These are phyloP conservation scores for Morpho helenor DNA, from an alignment of 2,888 invertebrate genomes.

Conservation along the genomic window DNA sequence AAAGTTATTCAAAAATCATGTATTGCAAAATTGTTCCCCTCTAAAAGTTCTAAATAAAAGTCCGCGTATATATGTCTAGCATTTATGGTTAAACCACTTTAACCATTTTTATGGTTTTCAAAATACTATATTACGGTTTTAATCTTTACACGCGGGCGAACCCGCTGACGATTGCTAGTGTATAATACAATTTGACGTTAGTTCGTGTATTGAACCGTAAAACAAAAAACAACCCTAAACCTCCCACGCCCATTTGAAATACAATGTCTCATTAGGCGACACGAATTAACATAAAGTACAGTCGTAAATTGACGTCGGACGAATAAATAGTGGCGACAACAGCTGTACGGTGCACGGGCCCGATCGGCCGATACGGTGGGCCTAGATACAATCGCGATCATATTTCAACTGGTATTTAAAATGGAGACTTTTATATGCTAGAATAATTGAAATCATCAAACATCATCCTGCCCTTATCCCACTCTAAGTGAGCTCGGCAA, in stretches of 20 bases:
- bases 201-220: slow-evolving; percentile 5
- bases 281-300: slow-evolving; percentile 44
- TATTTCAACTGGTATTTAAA: slow-evolving; percentile 5
- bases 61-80: too few relatives aligned
- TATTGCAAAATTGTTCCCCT: too few relatives aligned
- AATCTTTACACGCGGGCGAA: too few relatives aligned
- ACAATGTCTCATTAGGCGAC: slow-evolving; percentile 43
- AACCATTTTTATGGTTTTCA: too few relatives aligned
- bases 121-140: too few relatives aligned
- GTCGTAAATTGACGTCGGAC: slow-evolving; percentile 28
- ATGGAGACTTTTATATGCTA: slow-evolving; percentile 8
- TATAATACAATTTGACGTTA: not conserved
- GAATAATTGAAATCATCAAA: too few relatives aligned
- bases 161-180: too few relatives aligned
- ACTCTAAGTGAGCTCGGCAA: too few relatives aligned
- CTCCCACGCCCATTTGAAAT: slow-evolving; percentile 28
- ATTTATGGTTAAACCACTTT: too few relatives aligned
- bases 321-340: slow-evolving; percentile 29
- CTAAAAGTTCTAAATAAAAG: too few relatives aligned
- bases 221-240: slow-evolving; percentile 20
- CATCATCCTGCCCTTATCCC: too few relatives aligned
- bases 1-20: too few relatives aligned
- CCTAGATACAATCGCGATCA: slow-evolving; percentile 6
- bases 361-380: slow-evolving; percentile 19
- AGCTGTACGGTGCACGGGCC: slow-evolving; percentile 27